Evolutionary conservation across 2,888 invertebrate genomes (phyloP), one percentile per base, ranked within the genome.

Genomic region (Pherbina coryleti): DNA sequence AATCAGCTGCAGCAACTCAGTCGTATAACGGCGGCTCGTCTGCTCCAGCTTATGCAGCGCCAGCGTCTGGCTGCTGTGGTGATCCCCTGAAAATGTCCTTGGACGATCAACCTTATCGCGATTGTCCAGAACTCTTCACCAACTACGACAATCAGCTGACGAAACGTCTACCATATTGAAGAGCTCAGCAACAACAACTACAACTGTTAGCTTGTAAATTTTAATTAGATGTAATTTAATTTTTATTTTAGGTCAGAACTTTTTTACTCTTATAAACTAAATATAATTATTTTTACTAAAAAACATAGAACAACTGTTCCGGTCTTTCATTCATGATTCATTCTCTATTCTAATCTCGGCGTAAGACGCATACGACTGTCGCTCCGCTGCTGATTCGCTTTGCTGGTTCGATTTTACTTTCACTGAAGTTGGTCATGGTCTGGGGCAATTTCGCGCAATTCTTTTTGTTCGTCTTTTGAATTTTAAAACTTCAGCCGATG

Each of bases 91-190:
- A 80, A 34, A 69, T 86, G 72, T 83, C 85, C 0, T 69, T 82
- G n/a, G 78, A 83, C 28, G 87, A 86, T 79, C 87, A 87, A 25
- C 86, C 87, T 3, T 86, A 81, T 71, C 85, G 86, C 3, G 82
- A 82, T 37, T 87, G 87, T 5, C 87, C 86, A 17, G 86, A 87
- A 79, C 84, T 87, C 2, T 87, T 86, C 31, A 67, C 74, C 64
- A 84, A 86, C 44, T 86, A 86, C 76, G 71, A 84, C 25, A 71
- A 74, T 31, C 51, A 62, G 14, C 19, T 75, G 44, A 49, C 14
- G 19, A 19, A 14, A 62, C 31, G 17, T 22, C 8, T 19, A 5
- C n/a, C 60, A 49, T 37, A 19, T 44, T 19, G 49, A 9, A 22
- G 17, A 17, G 25, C 22, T 31, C 34, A 28, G 28, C 49, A 53